These are phyloP conservation scores for Drosophila grimshawi DNA, from an alignment of 1,140 invertebrate genomes.

Conservation along the genomic window DNA sequence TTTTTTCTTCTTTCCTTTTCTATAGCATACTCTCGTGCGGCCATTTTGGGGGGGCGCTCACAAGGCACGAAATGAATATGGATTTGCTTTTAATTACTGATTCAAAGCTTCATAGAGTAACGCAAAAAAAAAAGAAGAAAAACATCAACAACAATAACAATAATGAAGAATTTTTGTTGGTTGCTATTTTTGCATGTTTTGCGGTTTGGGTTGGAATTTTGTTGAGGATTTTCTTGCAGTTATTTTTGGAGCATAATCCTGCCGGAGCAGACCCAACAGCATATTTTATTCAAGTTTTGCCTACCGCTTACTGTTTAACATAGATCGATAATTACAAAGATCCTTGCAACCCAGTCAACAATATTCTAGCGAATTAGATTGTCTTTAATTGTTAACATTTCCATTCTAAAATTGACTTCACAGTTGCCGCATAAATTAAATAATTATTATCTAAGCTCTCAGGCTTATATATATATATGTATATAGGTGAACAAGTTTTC, in stretches of 20 bases:
- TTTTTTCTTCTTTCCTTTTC: not conserved
- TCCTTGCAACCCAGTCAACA: not conserved
- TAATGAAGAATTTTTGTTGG: constrained; percentile 20
- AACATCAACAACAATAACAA: constrained; percentile 27
- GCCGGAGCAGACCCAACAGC: not conserved
- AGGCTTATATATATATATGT: too few species aligned
- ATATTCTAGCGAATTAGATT: not conserved
- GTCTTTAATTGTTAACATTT: not conserved
- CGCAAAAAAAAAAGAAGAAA: not conserved
- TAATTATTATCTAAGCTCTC: too few species aligned
- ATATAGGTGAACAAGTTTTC: too few species aligned
- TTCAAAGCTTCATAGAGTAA: constrained; percentile 20
- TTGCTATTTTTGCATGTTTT: constrained; percentile 30
- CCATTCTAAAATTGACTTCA: too few species aligned
- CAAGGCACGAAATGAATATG: constrained; percentile 74
- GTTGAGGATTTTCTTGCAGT: constrained; percentile 18
- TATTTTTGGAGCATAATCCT: constrained; percentile 13
- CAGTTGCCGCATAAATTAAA: too few species aligned
- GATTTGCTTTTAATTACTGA: constrained; percentile 79
- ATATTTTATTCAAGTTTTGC: constrained; percentile 17
- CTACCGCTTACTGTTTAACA: not conserved
- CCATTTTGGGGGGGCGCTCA: not conserved
- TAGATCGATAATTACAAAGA: not conserved
- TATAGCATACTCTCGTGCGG: constrained; percentile 51
- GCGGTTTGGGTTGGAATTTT: constrained; percentile 23